phyloP scores from a whole-genome alignment of 2,113 vertebrate species.

The Crocuta crocuta region DNA sequence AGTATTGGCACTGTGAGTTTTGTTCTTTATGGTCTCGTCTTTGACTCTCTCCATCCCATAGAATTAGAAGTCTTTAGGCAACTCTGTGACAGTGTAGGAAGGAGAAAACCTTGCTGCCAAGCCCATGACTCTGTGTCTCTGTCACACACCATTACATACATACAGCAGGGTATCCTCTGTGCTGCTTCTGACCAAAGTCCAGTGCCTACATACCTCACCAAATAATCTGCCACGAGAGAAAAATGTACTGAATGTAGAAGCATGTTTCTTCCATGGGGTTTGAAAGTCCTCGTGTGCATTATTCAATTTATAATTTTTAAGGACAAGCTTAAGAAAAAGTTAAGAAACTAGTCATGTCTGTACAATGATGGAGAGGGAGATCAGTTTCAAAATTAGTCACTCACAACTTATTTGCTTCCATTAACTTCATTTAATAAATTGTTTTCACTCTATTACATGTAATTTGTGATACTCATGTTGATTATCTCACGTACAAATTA shows the following conservation, averaged over 20 bases:
- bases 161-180: background rate
- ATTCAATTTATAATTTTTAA: conserved; percentile 37
- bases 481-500: background rate
- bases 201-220: background rate
- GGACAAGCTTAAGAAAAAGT: background rate
- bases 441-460: background rate
- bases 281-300: background rate
- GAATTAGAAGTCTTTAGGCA: background rate
- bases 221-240: background rate
- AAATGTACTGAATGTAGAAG: background rate
- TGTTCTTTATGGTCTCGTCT: background rate
- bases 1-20: background rate
- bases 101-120: background rate
- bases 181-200: background rate
- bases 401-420: background rate
- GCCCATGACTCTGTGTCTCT: background rate
- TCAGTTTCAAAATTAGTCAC: background rate
- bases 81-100: background rate
- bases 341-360: background rate
- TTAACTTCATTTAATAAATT: conserved; percentile 8
- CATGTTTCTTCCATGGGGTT: background rate
- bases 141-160: background rate
- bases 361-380: background rate
- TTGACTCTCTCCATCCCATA: background rate
- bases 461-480: background rate